Evolutionary conservation across 2,797 vertebrate genomes (phyloP), one percentile per base, ranked within the genome.

Genomic region (Oreochromis mossambicus): DNA sequence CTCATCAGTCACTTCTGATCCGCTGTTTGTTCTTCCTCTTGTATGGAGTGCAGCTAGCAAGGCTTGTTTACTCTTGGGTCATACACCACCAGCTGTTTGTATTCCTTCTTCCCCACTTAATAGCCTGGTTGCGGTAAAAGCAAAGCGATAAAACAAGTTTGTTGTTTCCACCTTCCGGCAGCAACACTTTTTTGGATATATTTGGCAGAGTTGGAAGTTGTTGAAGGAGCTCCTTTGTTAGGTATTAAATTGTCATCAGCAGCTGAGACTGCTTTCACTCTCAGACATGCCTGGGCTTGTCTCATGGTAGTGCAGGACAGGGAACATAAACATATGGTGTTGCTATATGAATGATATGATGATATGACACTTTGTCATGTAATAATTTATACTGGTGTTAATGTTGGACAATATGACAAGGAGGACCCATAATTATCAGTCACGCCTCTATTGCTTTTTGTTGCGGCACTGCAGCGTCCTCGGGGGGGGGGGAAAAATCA

Each of bases 401-500:
- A 68, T 43, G 63, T 24, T 43, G n/a, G n/a, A 15, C 36, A 68
- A 2, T 68, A 41, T 68, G 63, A 68, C 3, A 68, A n/a, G 61
- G 36, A 8, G 7, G 61, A 41, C n/a, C 7, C 61, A 0, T 36
- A 63, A 54, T 68, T 83, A 86, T 79, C 78, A 26, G 68, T 81
- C 54, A 46, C 63, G 29, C 34, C 15, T 11, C 3, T 75, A 36
- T 76, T 78, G 77, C 82, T 85, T 66, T 91, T 88, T 91, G 73
- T 88, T 82, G 83, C 84, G 56, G 75, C 78, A 17, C 80, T 11
- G 34, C 26, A 13, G 32, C 32, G 48, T 75, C 91, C 92, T 83
- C 63, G 4, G 83, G 88, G 73, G 81, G 73, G 81, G 91, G 8
- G 82, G 81, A 89, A 94, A 88, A 95, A 94, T 94, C 91, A 88